These are phyloP conservation scores for Lampris megalopsis DNA, from an alignment of 2,113 vertebrate species.

Conservation along the genomic window DNA sequence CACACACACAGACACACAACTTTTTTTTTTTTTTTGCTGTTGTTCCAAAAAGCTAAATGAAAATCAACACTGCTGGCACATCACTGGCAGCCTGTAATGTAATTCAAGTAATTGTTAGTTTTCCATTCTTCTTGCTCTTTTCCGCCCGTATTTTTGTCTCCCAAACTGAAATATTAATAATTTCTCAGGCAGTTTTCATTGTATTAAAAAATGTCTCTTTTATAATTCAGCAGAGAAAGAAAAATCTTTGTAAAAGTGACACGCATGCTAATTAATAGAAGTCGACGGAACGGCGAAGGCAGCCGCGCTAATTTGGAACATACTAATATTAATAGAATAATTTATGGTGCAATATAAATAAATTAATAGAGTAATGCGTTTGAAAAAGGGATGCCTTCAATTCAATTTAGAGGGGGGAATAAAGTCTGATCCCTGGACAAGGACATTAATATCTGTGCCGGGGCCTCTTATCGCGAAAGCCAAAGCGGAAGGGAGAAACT, in stretches of 20 bases:
- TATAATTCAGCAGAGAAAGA: slow-evolving; percentile 86
- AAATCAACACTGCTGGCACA: slow-evolving; percentile 62
- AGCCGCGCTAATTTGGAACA: slow-evolving; percentile 83
- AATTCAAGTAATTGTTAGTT: slow-evolving; percentile 74
- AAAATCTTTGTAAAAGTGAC: slow-evolving; percentile 87
- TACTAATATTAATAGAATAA: slow-evolving; percentile 89
- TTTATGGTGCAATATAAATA: slow-evolving; percentile 86
- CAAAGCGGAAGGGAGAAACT: slow-evolving; percentile 68
- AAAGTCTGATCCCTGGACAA: slow-evolving; percentile 70
- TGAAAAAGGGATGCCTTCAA: slow-evolving; percentile 82
- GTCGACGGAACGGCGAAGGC: slow-evolving; percentile 76
- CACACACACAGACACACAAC: background rate
- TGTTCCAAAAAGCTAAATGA: slow-evolving; percentile 54
- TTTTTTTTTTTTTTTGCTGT: slow-evolving; percentile 11
- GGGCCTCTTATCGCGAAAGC: slow-evolving; percentile 59
- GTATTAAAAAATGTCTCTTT: slow-evolving; percentile 85
- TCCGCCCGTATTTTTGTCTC: slow-evolving; percentile 73
- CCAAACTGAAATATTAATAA: slow-evolving; percentile 81
- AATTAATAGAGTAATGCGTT: slow-evolving; percentile 85
- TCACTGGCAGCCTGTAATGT: slow-evolving; percentile 54
- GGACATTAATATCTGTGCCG: slow-evolving; percentile 77
- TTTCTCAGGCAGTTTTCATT: slow-evolving; percentile 77
- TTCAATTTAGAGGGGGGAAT: slow-evolving; percentile 75
- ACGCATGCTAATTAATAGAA: slow-evolving; percentile 84
- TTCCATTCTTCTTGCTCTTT: slow-evolving; percentile 63